Evolutionary conservation across 2,113 vertebrate species (phyloP).

Genomic region (Typhlomys cinereus): DNA sequence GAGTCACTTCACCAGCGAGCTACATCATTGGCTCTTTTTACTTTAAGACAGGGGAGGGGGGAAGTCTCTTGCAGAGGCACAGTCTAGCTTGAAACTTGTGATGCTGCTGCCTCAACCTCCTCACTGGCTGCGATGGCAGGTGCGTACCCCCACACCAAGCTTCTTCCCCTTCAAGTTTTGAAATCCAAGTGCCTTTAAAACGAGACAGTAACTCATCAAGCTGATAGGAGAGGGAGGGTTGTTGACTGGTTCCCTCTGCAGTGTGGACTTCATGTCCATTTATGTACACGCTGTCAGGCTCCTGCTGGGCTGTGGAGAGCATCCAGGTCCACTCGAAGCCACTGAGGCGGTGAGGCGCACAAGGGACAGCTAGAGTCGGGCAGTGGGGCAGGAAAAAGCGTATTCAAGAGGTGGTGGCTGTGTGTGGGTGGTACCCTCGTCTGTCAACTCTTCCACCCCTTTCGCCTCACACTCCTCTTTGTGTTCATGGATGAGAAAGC

Average conservation of each 20-base stretch:
- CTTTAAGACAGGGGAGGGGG: neutral
- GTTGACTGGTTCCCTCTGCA: neutral
- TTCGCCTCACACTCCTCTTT: conserved; percentile 6
- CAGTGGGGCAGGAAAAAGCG: neutral
- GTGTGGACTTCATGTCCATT: conserved; percentile 37
- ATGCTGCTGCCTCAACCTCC: neutral
- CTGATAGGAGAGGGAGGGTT: neutral
- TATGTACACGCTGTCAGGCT: neutral
- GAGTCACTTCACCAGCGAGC: neutral
- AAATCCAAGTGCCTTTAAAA: neutral
- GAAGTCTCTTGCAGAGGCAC: too few species aligned
- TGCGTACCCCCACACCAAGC: neutral
- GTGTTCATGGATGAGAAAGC: conserved; percentile 23
- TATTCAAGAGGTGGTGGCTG: neutral
- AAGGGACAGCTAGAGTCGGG: neutral
- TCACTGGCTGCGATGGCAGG: neutral
- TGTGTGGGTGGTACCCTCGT: neutral
- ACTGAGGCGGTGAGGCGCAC: neutral
- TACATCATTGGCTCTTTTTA: neutral
- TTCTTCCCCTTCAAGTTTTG: neutral
- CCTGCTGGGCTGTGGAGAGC: neutral
- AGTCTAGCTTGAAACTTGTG: neutral
- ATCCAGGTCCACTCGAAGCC: neutral
- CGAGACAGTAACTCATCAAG: neutral
- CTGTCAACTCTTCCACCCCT: neutral